Percentiles rank a stretch among this genome's conserved stretches.
Evolutionary conservation across 2,888 invertebrate species (phyloP).

Genomic region (Bembecia ichneumoniformis): DNA sequence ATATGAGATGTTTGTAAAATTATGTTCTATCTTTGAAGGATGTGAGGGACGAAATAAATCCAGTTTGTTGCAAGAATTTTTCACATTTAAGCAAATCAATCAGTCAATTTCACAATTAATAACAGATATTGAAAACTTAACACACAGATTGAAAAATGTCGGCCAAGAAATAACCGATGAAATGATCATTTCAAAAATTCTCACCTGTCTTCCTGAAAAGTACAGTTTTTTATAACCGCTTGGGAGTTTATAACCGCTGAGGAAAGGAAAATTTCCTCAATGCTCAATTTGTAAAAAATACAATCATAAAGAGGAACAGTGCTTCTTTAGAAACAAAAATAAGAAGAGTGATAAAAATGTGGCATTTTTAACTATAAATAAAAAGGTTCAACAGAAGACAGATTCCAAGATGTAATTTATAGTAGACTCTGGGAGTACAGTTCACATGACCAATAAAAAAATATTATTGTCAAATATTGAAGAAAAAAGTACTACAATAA

Average conservation of each 20-base stretch:
- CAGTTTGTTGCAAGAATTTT: not conserved
- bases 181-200: not conserved
- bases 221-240: not conserved
- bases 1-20: not conserved
- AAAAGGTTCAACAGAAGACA: not conserved
- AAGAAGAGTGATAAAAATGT: slow-evolving; percentile 1
- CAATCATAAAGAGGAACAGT: not conserved
- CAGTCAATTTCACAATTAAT: not conserved
- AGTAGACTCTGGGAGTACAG: not conserved
- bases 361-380: slow-evolving; percentile 1
- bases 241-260: not conserved
- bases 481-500: not conserved
- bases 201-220: not conserved
- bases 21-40: not conserved
- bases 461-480: not conserved
- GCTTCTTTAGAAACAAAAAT: slow-evolving; percentile 1
- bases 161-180: not conserved
- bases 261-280: not conserved
- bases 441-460: not conserved
- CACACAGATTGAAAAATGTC: not conserved
- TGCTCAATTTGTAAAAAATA: slow-evolving; percentile 1
- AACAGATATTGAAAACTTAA: not conserved
- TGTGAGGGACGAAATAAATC: not conserved
- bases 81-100: not conserved
- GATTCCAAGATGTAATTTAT: not conserved